Conservation (phyloP, 2,797 vertebrate genomes). For the Myripristis jacobus region DNA sequence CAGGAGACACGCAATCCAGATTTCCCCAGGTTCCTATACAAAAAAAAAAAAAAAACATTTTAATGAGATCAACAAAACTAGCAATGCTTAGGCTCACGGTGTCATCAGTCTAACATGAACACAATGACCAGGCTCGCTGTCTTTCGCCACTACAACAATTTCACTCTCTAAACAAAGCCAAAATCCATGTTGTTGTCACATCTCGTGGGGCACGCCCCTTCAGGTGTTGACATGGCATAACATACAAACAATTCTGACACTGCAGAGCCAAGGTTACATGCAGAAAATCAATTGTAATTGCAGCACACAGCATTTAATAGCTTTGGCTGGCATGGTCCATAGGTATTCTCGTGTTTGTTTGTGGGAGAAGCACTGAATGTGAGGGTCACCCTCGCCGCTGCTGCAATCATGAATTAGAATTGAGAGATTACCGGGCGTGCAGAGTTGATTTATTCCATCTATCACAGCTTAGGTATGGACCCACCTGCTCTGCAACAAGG, state of each 20-base stretch:
- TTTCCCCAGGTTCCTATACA: slow-evolving; percentile 95
- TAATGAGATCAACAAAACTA: slow-evolving; percentile 28
- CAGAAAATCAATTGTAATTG: slow-evolving; percentile 25
- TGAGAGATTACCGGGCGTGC: slow-evolving; percentile 12
- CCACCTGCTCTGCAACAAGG: background rate
- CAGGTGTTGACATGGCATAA: background rate
- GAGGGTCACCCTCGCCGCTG: slow-evolving; percentile 34
- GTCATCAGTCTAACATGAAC: slow-evolving; percentile 29
- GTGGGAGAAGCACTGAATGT: slow-evolving; percentile 5
- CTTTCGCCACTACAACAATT: background rate
- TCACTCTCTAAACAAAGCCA: slow-evolving; percentile 10
- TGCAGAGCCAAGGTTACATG: background rate
- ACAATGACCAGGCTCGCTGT: slow-evolving; percentile 6
- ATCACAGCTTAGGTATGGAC: background rate
- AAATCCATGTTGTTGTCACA: slow-evolving; percentile 21
- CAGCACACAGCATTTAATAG: slow-evolving; percentile 2
- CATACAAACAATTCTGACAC: background rate
- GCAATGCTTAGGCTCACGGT: slow-evolving; percentile 30
- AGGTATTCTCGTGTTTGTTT: background rate
- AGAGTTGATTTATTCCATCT: slow-evolving; percentile 35
- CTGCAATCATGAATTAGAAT: slow-evolving; percentile 41
- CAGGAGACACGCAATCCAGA: slow-evolving; percentile 97
- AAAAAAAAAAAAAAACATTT: slow-evolving; percentile 57
- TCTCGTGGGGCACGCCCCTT: background rate
- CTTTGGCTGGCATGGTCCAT: background rate